phyloP scores from a whole-genome alignment of 2,888 invertebrate genomes.

The Heliothis peltigera region DNA sequence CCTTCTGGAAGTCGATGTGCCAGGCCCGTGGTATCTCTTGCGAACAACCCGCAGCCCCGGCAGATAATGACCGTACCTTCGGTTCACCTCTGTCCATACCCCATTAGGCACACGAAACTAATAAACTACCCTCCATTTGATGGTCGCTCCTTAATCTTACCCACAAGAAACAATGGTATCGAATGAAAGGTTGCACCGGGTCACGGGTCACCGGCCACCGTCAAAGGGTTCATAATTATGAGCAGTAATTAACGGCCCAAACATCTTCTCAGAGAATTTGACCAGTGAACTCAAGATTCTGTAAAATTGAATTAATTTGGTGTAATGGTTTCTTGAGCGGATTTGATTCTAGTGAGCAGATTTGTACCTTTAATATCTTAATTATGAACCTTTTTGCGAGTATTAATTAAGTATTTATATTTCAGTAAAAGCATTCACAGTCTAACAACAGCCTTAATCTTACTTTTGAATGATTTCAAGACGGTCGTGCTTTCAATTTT shows the following conservation, averaged over 20 bases:
- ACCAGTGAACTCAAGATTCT: constrained; percentile 29
- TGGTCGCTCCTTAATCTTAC: constrained; percentile 10
- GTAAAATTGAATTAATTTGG: constrained; percentile 42
- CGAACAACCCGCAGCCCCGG: no score
- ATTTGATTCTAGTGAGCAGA: constrained; percentile 12
- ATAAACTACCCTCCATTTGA: background rate
- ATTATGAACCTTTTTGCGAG: background rate
- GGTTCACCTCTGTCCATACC: background rate
- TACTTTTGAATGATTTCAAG: no score
- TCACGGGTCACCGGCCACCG: constrained; percentile 35
- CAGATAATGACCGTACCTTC: no score
- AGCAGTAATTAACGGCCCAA: constrained; percentile 49
- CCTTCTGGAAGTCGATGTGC: no score
- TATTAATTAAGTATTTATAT: no score
- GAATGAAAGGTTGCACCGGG: constrained; percentile 44
- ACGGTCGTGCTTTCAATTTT: no score
- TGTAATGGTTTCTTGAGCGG: constrained; percentile 1
- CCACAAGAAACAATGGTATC: constrained; percentile 39
- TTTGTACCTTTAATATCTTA: background rate
- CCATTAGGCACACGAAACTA: background rate
- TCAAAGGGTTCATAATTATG: constrained; percentile 51
- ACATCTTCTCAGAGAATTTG: constrained; percentile 36
- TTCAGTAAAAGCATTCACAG: no score
- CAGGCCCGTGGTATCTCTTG: no score
- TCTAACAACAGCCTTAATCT: no score